Conservation (phyloP, 1,140 invertebrate species). For the Caenorhabditis remanei region DNA sequence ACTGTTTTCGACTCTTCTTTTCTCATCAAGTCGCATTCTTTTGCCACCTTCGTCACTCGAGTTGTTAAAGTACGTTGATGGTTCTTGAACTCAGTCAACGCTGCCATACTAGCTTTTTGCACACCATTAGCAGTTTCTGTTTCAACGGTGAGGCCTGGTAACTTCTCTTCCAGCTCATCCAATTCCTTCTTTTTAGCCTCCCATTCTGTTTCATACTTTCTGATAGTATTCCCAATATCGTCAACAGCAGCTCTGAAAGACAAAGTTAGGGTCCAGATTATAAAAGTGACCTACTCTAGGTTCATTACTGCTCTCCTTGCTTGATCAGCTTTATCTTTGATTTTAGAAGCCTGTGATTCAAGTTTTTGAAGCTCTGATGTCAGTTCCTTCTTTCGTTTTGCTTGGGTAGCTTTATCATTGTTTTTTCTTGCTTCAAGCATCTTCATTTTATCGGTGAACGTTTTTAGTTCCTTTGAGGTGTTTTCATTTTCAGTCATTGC, state of each 20-base stretch:
- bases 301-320: not conserved
- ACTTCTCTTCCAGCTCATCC: slow-evolving; percentile 34
- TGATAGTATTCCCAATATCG: not conserved
- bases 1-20: not conserved
- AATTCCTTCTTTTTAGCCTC: slow-evolving; percentile 37
- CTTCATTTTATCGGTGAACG: slow-evolving; percentile 50
- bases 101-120: not conserved
- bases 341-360: not conserved
- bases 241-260: slow-evolving; percentile 49
- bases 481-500: slow-evolving; percentile 36
- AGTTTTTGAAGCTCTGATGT: not conserved
- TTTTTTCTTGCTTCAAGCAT: slow-evolving; percentile 46
- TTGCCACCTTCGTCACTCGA: not conserved
- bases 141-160: not conserved
- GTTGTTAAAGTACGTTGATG: not conserved
- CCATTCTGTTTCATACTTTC: not conserved
- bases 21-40: not conserved
- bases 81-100: not conserved
- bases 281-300: not conserved
- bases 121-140: slow-evolving; percentile 53
- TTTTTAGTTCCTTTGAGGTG: slow-evolving; percentile 25
- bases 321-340: not conserved
- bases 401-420: slow-evolving; percentile 23
- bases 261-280: not conserved
- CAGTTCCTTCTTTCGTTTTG: not conserved